phyloP scores from a whole-genome alignment of 1,140 invertebrate genomes.

The Plutomurus gul region DNA sequence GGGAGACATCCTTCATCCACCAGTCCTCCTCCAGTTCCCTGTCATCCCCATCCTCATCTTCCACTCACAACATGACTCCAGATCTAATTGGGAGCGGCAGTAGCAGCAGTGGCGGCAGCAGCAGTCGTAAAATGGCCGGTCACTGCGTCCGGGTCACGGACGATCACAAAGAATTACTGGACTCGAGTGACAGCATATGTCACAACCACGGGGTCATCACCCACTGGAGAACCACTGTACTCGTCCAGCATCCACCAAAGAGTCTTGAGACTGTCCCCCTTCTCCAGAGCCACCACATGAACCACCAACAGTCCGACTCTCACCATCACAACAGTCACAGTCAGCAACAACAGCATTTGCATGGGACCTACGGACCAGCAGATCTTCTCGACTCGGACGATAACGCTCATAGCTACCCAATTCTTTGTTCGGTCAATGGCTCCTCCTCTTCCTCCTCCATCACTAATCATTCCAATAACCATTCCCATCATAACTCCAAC shows the following conservation, averaged over 20 bases:
- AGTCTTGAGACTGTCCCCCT: not conserved
- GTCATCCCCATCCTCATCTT: slow-evolving; percentile 17
- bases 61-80: slow-evolving; percentile 17
- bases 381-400: slow-evolving; percentile 16
- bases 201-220: slow-evolving; percentile 23
- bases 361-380: not conserved
- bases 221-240: slow-evolving; percentile 48
- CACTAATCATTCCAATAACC: slow-evolving; percentile 22
- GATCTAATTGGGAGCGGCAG: not conserved
- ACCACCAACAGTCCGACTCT: slow-evolving; percentile 8
- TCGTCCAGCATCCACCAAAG: slow-evolving; percentile 44
- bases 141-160: slow-evolving; percentile 30
- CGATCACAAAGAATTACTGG: slow-evolving; percentile 35
- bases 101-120: not conserved
- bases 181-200: not conserved
- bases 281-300: slow-evolving; percentile 10
- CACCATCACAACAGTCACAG: not conserved
- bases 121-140: slow-evolving; percentile 3
- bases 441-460: not conserved
- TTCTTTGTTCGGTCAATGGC: not conserved
- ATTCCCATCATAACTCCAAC: slow-evolving; percentile 1
- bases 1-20: slow-evolving; percentile 29
- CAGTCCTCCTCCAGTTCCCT: slow-evolving; percentile 9
- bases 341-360: slow-evolving; percentile 31
- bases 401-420: not conserved